These are phyloP conservation scores for Drosophila longiperda DNA, from an alignment of 2,888 invertebrate species.

Conservation along the genomic window DNA sequence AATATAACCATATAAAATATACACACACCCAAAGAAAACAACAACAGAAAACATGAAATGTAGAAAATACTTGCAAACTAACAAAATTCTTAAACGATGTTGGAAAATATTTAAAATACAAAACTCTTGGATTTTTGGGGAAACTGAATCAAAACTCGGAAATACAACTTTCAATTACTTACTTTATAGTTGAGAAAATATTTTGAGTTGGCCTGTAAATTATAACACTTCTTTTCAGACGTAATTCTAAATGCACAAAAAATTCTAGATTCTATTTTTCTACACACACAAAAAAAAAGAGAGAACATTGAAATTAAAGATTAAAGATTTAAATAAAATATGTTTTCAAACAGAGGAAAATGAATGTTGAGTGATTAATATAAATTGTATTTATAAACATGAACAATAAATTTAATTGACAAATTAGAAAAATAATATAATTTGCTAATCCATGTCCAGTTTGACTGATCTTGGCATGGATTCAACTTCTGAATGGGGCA, in stretches of 20 bases:
- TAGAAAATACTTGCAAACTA: constrained; percentile 38
- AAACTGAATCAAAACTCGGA: not conserved
- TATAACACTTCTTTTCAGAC: not conserved
- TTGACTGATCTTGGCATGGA: not conserved
- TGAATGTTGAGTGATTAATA: not conserved
- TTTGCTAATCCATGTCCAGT: constrained; percentile 4
- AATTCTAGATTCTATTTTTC: not conserved
- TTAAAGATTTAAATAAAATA: not conserved
- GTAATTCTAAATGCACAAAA: constrained; percentile 1
- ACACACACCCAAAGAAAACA: constrained; percentile 33
- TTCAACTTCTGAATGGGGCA: not conserved
- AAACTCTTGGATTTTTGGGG: not conserved
- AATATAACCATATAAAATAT: constrained; percentile 29
- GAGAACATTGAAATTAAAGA: not conserved
- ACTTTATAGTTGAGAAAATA: not conserved
- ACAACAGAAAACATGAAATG: constrained; percentile 6
- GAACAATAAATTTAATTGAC: not conserved
- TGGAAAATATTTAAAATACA: not conserved
- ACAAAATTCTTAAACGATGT: not conserved
- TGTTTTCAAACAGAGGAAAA: not conserved
- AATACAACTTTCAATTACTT: not conserved
- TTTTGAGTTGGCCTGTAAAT: not conserved
- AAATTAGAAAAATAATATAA: not conserved
- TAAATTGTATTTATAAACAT: not conserved
- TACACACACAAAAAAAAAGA: constrained; percentile 1